Base-by-base conservation (phyloP, 2,113 vertebrate genomes). In the Neopipo cinnamomea region DNA sequence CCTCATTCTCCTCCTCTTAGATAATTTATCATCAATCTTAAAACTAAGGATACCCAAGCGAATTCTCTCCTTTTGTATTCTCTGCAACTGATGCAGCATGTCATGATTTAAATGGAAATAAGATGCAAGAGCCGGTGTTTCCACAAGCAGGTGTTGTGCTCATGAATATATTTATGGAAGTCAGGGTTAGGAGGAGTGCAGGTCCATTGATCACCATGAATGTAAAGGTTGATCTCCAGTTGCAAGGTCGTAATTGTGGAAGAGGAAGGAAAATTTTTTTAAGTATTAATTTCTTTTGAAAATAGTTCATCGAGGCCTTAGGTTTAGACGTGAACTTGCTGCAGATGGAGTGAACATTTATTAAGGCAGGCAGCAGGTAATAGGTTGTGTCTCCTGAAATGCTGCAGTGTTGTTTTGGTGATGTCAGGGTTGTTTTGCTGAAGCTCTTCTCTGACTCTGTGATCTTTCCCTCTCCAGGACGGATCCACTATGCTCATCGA, bases 401-500 rank as follows among this genome's bases (percentile, higher is more conserved):
- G 18, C 47, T 50, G 21, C 23, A 13, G 9, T 10, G 27, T 14
- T 61, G 31, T 22, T 55, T n/a, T 2, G 41, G 4, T 17, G 41
- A 6, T 77, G 27, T 42, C 20, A 2, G 9, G 25, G 22, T 31
- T 55, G 16, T 65, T 71, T 31, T 14, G 6, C 2, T 15, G 52
- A 6, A 63, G 33, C 15, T 33, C 2, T n/a, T 67, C 9, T 6
- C 15, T 84, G 2, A 94, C 13, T 6, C 14, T 8, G 46, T 12
- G 19, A 2, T 77, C 7, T 78, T 50, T 23, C 13, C 65, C 82
- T 46, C 53, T 88, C 81, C 49, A 99, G 99, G 99, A 99, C 81
- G 99, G 99, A 61, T 99, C 99, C 9, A 99, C 99, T 23, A 99
- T 99, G 99, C 98, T 99, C 79, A 99, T 99, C 88, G 99, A 99